Evolutionary conservation across 1,140 invertebrate species (phyloP).

Genomic region (Lepidotrigona ventralis): DNA sequence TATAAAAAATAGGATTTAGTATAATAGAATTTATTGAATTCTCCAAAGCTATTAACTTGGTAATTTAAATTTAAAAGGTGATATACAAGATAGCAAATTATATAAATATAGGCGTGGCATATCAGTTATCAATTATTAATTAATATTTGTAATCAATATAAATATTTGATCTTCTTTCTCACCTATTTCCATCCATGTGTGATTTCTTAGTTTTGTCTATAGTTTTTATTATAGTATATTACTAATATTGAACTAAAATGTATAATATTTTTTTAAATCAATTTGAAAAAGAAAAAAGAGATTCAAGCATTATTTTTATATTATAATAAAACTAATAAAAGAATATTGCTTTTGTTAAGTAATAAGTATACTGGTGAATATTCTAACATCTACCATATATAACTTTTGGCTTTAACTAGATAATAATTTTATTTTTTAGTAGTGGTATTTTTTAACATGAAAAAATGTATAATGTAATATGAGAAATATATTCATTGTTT

Average conservation of each 20-base stretch:
- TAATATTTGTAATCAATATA: constrained; percentile 32
- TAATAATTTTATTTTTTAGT: constrained; percentile 59
- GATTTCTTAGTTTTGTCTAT: constrained; percentile 36
- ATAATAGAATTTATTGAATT: constrained; percentile 50
- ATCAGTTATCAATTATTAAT: constrained; percentile 50
- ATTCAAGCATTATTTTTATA: constrained; percentile 36
- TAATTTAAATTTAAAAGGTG: constrained; percentile 52
- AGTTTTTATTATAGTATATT: constrained; percentile 32
- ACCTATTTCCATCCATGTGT: constrained; percentile 54
- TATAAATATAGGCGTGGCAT: constrained; percentile 45
- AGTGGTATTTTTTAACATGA: constrained; percentile 30
- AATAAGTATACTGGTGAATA: constrained; percentile 44
- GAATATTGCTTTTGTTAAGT: constrained; percentile 32
- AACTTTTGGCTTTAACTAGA: constrained; percentile 65
- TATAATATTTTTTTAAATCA: constrained; percentile 39
- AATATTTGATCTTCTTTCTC: constrained; percentile 45
- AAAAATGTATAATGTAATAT: constrained; percentile 6
- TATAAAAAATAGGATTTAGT: constrained; percentile 50
- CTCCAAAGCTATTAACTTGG: constrained; percentile 51
- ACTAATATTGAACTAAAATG: constrained; percentile 9
- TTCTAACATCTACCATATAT: constrained; percentile 56
- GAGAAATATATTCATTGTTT: constrained; percentile 26
- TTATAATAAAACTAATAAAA: constrained; percentile 28
- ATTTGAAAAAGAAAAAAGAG: constrained; percentile 21
- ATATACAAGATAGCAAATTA: constrained; percentile 51